Evolutionary conservation across 1,140 invertebrate species (phyloP).

Genomic region (Neelides sp.): DNA sequence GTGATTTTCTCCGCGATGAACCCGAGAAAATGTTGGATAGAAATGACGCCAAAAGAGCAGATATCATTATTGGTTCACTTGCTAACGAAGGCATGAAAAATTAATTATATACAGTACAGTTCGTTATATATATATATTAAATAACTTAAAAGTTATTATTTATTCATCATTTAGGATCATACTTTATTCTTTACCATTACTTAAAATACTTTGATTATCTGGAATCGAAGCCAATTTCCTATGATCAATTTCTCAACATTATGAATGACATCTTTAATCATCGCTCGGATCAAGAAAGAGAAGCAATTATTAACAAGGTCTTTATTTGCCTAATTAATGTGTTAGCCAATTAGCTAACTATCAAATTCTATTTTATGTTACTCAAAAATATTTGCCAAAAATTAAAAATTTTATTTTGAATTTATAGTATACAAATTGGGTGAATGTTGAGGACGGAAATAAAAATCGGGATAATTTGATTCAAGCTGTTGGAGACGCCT

Average conservation of each 20-base stretch:
- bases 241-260: conserved; percentile 70
- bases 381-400: conserved; percentile 1
- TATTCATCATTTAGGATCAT: conserved; percentile 50
- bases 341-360: too few relatives aligned
- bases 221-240: conserved; percentile 58
- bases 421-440: conserved; percentile 81
- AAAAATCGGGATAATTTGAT: conserved; percentile 71
- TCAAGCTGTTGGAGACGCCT: conserved; percentile 79
- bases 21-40: conserved; percentile 60
- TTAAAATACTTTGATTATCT: conserved; percentile 77
- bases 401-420: neutral
- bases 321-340: conserved; percentile 30
- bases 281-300: conserved; percentile 62
- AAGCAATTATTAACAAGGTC: conserved; percentile 82
- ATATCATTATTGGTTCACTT: conserved; percentile 74
- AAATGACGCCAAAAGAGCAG: conserved; percentile 56
- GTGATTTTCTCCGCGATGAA: conserved; percentile 65
- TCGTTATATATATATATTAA: neutral
- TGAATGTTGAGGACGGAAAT: conserved; percentile 62
- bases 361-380: neutral
- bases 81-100: conserved; percentile 68
- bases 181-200: conserved; percentile 79
- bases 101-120: neutral
- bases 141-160: neutral
- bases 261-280: conserved; percentile 78